Percentiles rank a stretch among this genome's conserved stretches.
Conservation (phyloP, 2,888 invertebrate genomes). For the Lathronympha strigana region DNA sequence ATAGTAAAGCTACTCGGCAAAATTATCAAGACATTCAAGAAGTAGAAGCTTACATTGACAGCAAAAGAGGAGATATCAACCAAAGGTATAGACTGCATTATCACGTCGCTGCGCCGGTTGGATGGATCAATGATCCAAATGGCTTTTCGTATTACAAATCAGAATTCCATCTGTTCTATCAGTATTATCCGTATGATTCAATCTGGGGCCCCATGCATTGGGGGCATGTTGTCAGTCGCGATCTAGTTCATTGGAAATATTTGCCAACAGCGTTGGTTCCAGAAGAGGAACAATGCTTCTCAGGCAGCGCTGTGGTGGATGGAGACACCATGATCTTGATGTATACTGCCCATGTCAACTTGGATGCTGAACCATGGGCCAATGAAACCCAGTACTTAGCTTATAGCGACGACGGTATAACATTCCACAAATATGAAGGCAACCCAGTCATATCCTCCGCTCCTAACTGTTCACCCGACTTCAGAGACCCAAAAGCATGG, state of each 20-base stretch:
- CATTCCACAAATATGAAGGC: conserved; percentile 69
- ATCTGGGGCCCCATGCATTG: conserved; percentile 81
- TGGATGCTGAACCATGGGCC: conserved; percentile 59
- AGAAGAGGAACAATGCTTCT: conserved; percentile 74
- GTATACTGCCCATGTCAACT: conserved; percentile 66
- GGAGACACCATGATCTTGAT: conserved; percentile 67
- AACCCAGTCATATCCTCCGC: conserved; percentile 70
- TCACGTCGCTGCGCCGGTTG: conserved; percentile 73
- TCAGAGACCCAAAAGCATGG: conserved; percentile 81
- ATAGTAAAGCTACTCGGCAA: conserved; percentile 49
- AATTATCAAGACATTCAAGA: conserved; percentile 50
- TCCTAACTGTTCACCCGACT: conserved; percentile 71
- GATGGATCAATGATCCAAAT: conserved; percentile 85
- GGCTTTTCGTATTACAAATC: conserved; percentile 80
- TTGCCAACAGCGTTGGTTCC: conserved; percentile 78
- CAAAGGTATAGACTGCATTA: conserved; percentile 68
- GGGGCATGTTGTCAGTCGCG: conserved; percentile 77
- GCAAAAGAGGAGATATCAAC: conserved; percentile 63
- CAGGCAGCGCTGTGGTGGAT: conserved; percentile 74
- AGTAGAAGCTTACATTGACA: conserved; percentile 67
- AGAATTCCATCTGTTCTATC: conserved; percentile 81
- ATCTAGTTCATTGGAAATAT: conserved; percentile 79
- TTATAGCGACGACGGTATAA: conserved; percentile 68
- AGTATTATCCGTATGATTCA: conserved; percentile 78
- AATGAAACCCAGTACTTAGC: conserved; percentile 74